These are phyloP conservation scores for Ornithoptera alexandrae DNA, from an alignment of 2,888 invertebrate species.

Conservation along the genomic window DNA sequence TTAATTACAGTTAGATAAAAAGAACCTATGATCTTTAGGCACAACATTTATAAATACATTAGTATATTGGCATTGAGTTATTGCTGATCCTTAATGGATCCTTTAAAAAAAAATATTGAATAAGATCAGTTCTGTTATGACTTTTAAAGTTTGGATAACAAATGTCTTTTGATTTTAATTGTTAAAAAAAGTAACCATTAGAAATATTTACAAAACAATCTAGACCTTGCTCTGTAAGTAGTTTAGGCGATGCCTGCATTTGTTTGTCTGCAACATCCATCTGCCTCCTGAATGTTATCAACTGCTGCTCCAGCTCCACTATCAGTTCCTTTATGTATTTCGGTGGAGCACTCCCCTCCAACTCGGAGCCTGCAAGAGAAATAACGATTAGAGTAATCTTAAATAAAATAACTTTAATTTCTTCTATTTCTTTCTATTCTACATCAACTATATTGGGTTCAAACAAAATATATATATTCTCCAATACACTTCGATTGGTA, in stretches of 20 bases:
- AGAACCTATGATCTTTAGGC: not conserved
- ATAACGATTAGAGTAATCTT: too few relatives aligned
- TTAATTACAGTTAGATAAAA: not conserved
- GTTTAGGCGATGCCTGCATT: constrained; percentile 68
- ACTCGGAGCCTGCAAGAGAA: constrained; percentile 52
- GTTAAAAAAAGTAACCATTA: too few relatives aligned
- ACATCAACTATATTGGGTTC: too few relatives aligned
- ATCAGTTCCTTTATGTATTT: constrained; percentile 59
- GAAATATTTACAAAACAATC: too few relatives aligned
- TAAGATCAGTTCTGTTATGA: too few relatives aligned
- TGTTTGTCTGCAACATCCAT: constrained; percentile 75
- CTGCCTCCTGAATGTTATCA: constrained; percentile 65
- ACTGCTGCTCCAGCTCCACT: constrained; percentile 64
- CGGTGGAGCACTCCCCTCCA: constrained; percentile 65
- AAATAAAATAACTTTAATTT: not conserved
- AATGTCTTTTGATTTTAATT: too few relatives aligned
- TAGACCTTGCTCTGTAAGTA: constrained; percentile 74
- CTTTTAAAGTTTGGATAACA: too few relatives aligned
- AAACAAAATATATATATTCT: too few relatives aligned
- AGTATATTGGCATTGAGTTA: too few relatives aligned
- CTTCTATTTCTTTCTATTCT: too few relatives aligned
- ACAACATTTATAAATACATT: not conserved
- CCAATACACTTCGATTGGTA: too few relatives aligned
- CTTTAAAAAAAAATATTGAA: not conserved
- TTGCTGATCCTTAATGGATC: too few relatives aligned